A percentile compares a stretch with the other conserved stretches of the same genome.
Conservation (phyloP, 2,797 vertebrate genomes). For the Mus spretus region DNA sequence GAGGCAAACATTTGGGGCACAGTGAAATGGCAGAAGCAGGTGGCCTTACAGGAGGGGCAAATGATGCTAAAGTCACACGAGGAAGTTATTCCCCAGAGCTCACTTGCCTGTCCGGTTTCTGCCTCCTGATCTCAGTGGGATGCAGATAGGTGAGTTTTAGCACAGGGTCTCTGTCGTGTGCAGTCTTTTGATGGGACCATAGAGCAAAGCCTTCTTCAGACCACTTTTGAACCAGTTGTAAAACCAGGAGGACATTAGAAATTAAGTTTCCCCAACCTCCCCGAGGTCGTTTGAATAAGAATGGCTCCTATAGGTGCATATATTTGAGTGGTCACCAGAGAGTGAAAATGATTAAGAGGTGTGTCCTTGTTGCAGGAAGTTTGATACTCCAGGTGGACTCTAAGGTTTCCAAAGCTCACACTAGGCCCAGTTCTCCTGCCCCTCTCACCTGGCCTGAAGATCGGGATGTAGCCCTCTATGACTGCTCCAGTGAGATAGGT, state of each 20-base stretch:
- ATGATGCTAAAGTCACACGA: neutral
- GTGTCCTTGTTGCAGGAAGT: neutral
- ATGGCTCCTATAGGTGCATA: neutral
- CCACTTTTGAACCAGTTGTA: neutral
- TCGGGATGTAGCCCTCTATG: neutral
- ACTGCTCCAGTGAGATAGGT: neutral
- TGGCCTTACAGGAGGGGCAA: neutral
- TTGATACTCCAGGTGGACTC: neutral
- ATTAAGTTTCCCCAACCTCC: neutral
- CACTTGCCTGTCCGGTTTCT: fast-evolving
- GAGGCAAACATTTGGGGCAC: neutral
- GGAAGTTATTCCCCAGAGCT: neutral
- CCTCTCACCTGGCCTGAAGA: too few relatives aligned
- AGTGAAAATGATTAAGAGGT: neutral
- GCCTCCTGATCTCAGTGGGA: neutral
- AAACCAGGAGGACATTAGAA: neutral
- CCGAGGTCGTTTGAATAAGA: neutral
- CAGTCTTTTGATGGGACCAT: neutral
- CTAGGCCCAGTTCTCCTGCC: neutral
- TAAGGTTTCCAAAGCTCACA: neutral
- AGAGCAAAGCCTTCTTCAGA: neutral
- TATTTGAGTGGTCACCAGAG: neutral
- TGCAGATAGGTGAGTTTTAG: neutral
- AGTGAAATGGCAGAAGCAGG: neutral
- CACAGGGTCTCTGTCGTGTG: neutral